A percentile compares a stretch with the other conserved stretches of the same genome.
Evolutionary conservation across 2,888 invertebrate genomes (phyloP).

Genomic region (Cryptosula pallasiana): DNA sequence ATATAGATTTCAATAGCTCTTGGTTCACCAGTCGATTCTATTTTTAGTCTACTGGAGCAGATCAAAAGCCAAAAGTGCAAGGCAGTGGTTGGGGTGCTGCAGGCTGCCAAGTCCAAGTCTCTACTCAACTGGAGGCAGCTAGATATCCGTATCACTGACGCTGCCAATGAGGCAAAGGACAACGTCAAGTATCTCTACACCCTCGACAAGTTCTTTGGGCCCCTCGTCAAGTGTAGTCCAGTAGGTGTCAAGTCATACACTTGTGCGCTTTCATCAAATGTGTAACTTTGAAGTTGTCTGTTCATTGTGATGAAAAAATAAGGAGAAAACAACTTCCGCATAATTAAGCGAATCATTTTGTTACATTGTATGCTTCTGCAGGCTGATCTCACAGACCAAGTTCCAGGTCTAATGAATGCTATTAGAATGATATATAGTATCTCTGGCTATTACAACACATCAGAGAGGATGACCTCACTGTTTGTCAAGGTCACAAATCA

Average conservation of each 20-base stretch:
- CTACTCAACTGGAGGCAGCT: conserved; percentile 50
- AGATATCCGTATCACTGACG: conserved; percentile 85
- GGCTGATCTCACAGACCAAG: conserved; percentile 81
- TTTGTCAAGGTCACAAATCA: conserved; percentile 98
- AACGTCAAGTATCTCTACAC: conserved; percentile 92
- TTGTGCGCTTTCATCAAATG: no score
- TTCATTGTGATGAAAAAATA: no score
- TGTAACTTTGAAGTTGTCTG: no score
- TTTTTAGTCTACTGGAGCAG: conserved; percentile 50
- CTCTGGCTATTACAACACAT: conserved; percentile 92
- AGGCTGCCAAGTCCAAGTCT: conserved; percentile 51
- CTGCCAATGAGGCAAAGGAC: conserved; percentile 91
- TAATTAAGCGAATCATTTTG: no score
- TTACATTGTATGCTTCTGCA: no score
- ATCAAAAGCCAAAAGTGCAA: conserved; percentile 50
- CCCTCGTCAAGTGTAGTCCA: conserved; percentile 85
- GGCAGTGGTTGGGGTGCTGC: conserved; percentile 50
- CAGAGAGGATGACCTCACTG: conserved; percentile 88
- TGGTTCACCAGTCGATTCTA: no score
- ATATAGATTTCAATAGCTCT: no score
- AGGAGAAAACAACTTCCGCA: no score
- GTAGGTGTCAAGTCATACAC: conserved; percentile 57
- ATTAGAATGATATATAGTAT: conserved; percentile 88
- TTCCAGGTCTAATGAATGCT: conserved; percentile 82
- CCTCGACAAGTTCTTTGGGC: conserved; percentile 89